phyloP scores from a whole-genome alignment of 2,113 vertebrate species.

The Eulacestoma nigropectus region DNA sequence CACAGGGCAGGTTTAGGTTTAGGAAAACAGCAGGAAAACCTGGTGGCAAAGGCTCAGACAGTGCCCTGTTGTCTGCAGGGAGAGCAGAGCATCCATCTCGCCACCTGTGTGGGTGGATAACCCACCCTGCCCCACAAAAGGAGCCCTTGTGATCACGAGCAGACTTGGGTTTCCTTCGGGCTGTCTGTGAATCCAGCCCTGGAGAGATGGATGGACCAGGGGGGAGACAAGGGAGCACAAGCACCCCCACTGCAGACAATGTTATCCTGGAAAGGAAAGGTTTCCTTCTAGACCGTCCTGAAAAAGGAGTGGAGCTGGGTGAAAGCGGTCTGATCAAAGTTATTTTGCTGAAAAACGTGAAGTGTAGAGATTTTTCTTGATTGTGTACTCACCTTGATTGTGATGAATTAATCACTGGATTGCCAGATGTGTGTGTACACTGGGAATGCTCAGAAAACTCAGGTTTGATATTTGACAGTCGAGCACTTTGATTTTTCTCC shows the following conservation, averaged over 20 bases:
- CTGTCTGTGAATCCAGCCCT: background rate
- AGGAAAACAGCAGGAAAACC: background rate
- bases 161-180: background rate
- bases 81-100: background rate
- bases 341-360: background rate
- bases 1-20: background rate
- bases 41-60: background rate
- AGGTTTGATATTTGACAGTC: background rate
- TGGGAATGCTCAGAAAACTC: background rate
- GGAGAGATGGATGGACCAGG: background rate
- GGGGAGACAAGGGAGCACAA: background rate
- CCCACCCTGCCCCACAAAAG: background rate
- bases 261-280: background rate
- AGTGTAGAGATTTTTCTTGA: background rate
- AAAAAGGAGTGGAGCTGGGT: background rate
- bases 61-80: background rate
- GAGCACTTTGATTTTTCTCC: background rate
- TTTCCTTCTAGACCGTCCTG: background rate
- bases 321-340: background rate
- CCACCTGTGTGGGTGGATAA: background rate
- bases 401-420: background rate
- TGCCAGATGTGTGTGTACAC: background rate
- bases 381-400: background rate
- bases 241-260: fast-evolving
- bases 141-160: background rate